These are phyloP conservation scores for Strongylocentrotus purpuratus DNA, from an alignment of 35 echinoderm and acorn worm genomes.

Conservation along the genomic window DNA sequence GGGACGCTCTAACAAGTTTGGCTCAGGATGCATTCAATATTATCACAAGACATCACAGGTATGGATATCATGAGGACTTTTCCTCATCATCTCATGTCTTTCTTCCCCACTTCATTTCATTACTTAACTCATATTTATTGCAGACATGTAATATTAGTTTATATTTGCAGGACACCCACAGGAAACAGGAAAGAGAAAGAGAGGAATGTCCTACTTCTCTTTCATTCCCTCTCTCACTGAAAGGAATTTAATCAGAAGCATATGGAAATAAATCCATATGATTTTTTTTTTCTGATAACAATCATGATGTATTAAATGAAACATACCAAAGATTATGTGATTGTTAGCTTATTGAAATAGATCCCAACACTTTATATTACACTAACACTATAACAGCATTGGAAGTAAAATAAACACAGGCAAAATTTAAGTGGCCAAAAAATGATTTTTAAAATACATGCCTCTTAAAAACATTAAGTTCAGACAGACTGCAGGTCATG, in stretches of 20 bases:
- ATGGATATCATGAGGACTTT: neutral
- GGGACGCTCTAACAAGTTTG: neutral
- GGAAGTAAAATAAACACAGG: no score
- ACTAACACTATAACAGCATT: no score
- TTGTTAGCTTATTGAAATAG: no score
- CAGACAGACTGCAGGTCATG: no score
- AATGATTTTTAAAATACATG: no score
- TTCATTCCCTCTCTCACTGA: neutral
- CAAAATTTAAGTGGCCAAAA: no score
- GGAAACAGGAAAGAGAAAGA: neutral
- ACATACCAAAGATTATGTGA: no score
- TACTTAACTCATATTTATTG: conserved; percentile 13
- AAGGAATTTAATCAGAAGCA: neutral
- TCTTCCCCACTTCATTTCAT: conserved; percentile 10
- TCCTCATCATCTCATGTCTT: neutral
- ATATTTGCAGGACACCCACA: neutral
- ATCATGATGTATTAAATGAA: no score
- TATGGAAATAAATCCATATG: neutral
- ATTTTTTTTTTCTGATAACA: no score
- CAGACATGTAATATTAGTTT: conserved; percentile 8
- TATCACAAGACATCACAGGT: neutral
- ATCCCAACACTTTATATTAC: no score
- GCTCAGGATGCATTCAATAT: neutral
- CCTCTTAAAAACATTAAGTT: no score
- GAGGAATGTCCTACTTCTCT: neutral